Evolutionary conservation across 2,797 vertebrate species (phyloP).

Genomic region (Petrocephalus schoutedeni): DNA sequence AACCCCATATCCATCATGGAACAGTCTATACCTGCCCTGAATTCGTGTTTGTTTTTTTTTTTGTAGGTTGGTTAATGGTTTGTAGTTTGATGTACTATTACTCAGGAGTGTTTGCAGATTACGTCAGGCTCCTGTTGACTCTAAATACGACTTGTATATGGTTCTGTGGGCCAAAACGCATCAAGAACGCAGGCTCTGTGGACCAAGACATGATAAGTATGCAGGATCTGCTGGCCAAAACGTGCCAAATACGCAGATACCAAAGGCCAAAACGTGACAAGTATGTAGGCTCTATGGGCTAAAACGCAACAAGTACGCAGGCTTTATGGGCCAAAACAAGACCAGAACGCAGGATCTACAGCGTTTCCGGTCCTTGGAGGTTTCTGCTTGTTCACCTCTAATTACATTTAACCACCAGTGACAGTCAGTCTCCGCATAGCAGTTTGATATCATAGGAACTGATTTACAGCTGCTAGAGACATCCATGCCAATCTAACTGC

Average conservation of each 20-base stretch:
- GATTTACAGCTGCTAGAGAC: background rate
- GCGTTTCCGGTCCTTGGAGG: background rate
- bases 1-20: conserved; percentile 23
- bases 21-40: background rate
- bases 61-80: background rate
- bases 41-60: background rate
- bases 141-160: background rate
- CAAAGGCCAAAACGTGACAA: background rate
- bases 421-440: background rate
- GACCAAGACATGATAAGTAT: too few relatives aligned
- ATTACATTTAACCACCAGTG: background rate
- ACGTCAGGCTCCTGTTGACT: background rate
- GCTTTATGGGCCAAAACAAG: background rate
- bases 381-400: background rate
- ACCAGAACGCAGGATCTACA: background rate
- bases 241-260: too few relatives aligned
- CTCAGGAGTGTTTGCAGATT: background rate
- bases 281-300: background rate
- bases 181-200: too few relatives aligned
- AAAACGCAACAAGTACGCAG: background rate
- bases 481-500: background rate
- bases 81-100: background rate
- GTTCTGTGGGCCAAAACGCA: background rate
- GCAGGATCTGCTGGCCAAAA: too few relatives aligned
- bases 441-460: background rate